These are phyloP conservation scores for Apaloderma vittatum DNA, from an alignment of 2,113 vertebrate genomes.

Conservation along the genomic window DNA sequence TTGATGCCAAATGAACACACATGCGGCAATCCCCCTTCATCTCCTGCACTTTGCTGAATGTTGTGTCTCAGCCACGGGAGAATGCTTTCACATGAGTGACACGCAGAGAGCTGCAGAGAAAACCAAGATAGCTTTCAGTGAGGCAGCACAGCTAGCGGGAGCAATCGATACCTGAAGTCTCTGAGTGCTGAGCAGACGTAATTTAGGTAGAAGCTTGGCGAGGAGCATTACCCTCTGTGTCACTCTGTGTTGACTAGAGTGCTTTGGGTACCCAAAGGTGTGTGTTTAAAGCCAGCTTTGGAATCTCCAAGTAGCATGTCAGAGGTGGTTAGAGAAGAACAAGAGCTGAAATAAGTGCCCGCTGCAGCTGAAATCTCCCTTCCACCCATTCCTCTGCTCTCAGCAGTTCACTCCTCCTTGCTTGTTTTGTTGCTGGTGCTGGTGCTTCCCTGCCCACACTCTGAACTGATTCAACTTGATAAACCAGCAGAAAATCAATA, in stretches of 20 bases:
- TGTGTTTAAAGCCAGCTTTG: not conserved
- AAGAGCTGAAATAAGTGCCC: not conserved
- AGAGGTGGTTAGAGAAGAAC: not conserved
- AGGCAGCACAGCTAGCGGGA: not conserved
- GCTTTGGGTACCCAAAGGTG: not conserved
- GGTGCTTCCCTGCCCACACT: not conserved
- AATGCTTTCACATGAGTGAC: not conserved
- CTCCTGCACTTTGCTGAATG: not conserved
- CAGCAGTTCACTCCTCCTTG: not conserved
- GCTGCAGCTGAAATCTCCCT: not conserved
- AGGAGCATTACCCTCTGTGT: not conserved
- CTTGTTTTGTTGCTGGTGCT: not conserved
- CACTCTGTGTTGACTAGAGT: not conserved
- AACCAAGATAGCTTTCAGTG: not conserved
- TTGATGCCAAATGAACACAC: not conserved
- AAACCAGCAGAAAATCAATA: conserved; percentile 23
- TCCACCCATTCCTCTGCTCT: not conserved
- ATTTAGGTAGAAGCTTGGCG: not conserved
- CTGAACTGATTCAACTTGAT: not conserved
- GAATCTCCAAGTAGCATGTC: not conserved
- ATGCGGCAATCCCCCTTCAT: not conserved
- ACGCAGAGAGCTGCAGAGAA: not conserved
- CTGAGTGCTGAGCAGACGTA: not conserved
- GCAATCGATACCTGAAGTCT: not conserved
- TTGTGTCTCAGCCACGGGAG: not conserved